Conservation (phyloP, 1,140 invertebrate species). For the Spodoptera litura region DNA sequence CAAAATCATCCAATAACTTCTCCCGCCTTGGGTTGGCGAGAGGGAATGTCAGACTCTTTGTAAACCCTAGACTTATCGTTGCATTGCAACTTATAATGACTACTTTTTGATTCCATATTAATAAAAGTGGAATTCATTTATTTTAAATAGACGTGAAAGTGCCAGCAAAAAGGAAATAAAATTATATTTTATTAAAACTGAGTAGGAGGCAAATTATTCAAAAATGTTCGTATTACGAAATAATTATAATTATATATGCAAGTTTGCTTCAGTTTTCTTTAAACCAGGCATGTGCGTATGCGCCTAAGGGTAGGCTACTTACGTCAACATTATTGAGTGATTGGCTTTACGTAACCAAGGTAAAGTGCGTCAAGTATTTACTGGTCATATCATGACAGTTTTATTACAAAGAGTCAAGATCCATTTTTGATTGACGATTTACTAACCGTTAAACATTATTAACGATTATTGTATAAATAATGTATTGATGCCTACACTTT, state of each 20-base stretch:
- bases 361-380: slow-evolving; percentile 11
- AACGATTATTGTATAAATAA: not conserved
- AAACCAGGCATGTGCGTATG: not conserved
- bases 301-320: slow-evolving; percentile 12
- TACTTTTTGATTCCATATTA: too few relatives aligned
- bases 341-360: slow-evolving; percentile 34
- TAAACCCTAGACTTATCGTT: too few relatives aligned
- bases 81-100: too few relatives aligned
- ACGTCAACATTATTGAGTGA: slow-evolving; percentile 32
- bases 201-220: not conserved
- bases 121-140: too few relatives aligned
- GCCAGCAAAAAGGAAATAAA: not conserved
- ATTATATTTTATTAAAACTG: not conserved
- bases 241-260: not conserved
- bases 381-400: not conserved
- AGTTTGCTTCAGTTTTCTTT: slow-evolving; percentile 29
- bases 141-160: not conserved
- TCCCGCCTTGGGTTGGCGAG: too few relatives aligned
- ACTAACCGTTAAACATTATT: not conserved
- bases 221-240: not conserved
- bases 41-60: too few relatives aligned
- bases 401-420: not conserved
- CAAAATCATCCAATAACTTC: too few relatives aligned
- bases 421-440: not conserved
- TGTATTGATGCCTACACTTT: too few relatives aligned